Conservation (phyloP, 1,140 invertebrate species). For the Sipha flava region DNA sequence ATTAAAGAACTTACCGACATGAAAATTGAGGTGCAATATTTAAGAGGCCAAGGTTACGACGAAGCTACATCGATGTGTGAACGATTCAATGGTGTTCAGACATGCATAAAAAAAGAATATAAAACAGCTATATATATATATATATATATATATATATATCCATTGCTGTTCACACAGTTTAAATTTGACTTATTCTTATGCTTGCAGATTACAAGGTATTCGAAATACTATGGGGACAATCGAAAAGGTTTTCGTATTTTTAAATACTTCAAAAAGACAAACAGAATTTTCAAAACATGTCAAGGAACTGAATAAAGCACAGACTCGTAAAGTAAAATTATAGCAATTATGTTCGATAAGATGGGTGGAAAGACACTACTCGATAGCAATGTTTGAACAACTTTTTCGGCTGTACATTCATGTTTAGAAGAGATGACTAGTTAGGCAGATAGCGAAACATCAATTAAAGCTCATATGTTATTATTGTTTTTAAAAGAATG, state of each 20-base stretch:
- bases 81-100: conserved; percentile 39
- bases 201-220: not conserved
- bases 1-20: no score
- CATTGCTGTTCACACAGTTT: conserved; percentile 42
- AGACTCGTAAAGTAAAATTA: not conserved
- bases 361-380: not conserved
- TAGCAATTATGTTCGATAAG: not conserved
- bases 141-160: no score
- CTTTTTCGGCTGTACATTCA: not conserved
- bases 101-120: conserved; percentile 40
- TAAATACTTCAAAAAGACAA: conserved; percentile 27
- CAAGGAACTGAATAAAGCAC: not conserved
- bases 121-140: no score
- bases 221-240: conserved; percentile 34
- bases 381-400: not conserved
- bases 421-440: not conserved
- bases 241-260: conserved; percentile 28
- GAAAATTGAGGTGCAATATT: no score
- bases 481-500: not conserved
- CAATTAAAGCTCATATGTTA: not conserved
- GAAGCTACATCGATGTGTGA: conserved; percentile 39
- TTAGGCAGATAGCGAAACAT: not conserved
- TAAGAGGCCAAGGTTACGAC: conserved; percentile 40
- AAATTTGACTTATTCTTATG: conserved; percentile 36
- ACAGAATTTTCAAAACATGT: not conserved